phyloP scores from a whole-genome alignment of 2,113 vertebrate species.

The Labeo rohita region DNA sequence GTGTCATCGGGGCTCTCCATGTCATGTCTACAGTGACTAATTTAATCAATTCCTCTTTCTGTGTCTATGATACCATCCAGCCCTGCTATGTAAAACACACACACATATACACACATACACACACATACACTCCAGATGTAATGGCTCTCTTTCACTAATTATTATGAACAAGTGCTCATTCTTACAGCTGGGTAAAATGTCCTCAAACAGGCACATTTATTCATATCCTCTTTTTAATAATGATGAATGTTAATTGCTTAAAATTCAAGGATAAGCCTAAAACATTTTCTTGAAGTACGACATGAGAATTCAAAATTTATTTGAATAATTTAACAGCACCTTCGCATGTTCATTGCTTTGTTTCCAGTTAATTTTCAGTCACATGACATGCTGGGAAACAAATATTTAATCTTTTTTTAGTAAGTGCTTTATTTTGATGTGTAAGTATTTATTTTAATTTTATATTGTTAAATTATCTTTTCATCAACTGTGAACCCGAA shows the following conservation, averaged over 20 bases:
- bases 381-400: neutral
- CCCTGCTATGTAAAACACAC: neutral
- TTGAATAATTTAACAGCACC: neutral
- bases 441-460: neutral
- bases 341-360: neutral
- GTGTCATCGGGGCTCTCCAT: slow-evolving; percentile 25
- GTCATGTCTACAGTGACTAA: slow-evolving; percentile 28
- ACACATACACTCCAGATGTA: slow-evolving; percentile 34
- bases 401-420: neutral
- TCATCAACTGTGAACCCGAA: neutral
- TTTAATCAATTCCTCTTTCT: slow-evolving; percentile 40
- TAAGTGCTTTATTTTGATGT: neutral
- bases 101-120: slow-evolving; percentile 12
- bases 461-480: neutral
- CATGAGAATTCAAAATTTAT: neutral
- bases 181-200: neutral
- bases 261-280: neutral
- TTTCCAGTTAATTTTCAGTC: neutral
- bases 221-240: neutral
- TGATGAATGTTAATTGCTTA: neutral
- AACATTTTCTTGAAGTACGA: neutral
- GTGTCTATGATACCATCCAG: neutral
- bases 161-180: neutral
- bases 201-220: neutral
- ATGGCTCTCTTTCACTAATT: slow-evolving; percentile 19